These are phyloP conservation scores for Automeris io DNA, from an alignment of 2,888 invertebrate species.

Conservation along the genomic window DNA sequence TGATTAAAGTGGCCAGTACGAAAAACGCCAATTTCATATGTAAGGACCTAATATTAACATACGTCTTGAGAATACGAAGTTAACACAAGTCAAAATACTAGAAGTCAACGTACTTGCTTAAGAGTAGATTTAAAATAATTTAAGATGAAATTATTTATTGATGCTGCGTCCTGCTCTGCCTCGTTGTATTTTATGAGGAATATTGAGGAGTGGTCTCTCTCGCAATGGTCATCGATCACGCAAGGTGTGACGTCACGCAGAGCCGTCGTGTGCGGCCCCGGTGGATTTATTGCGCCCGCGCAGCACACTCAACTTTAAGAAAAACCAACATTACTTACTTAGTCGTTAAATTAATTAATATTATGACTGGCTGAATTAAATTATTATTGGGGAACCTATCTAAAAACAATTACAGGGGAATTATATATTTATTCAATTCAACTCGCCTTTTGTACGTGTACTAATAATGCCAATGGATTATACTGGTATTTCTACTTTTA, in stretches of 20 bases:
- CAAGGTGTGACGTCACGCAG: conserved; percentile 75
- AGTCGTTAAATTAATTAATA: too few species aligned
- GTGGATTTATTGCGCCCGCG: conserved; percentile 73
- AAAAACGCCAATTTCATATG: too few species aligned
- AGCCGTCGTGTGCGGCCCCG: conserved; percentile 74
- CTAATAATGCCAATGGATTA: too few species aligned
- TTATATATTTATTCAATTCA: too few species aligned
- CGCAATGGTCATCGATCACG: conserved; percentile 68
- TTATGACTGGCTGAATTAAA: too few species aligned
- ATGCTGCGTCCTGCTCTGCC: conserved; percentile 43
- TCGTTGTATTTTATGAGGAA: conserved; percentile 24
- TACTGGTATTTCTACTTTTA: too few species aligned
- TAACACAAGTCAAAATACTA: conserved; percentile 63
- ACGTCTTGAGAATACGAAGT: conserved; percentile 47
- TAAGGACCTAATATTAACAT: too few species aligned
- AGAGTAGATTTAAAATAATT: conserved; percentile 70
- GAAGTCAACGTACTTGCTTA: conserved; percentile 71
- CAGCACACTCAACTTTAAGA: conserved; percentile 62
- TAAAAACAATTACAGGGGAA: too few species aligned
- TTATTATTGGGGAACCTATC: too few species aligned
- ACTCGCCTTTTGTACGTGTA: too few species aligned
- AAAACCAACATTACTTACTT: conserved; percentile 35
- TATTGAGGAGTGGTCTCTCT: conserved; percentile 44
- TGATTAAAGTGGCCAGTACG: too few species aligned
- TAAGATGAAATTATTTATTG: conserved; percentile 66